Conservation (phyloP, 2,797 vertebrate genomes). For the Garrulus glandarius region DNA sequence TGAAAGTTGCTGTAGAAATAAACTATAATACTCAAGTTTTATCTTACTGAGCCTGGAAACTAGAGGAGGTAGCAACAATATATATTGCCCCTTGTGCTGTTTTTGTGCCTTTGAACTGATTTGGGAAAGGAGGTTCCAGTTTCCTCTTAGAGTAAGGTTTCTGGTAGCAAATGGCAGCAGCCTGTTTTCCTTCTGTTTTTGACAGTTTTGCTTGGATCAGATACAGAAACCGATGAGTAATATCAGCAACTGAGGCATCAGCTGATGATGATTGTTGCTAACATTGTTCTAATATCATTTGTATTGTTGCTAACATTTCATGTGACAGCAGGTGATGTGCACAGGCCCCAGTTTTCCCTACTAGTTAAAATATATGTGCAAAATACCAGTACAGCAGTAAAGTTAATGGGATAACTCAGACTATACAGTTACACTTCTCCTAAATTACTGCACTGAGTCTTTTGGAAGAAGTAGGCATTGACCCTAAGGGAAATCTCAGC, state of each 20-base stretch:
- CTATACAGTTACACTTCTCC: not conserved
- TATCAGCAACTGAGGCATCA: not conserved
- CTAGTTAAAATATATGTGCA: not conserved
- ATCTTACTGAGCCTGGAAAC: not conserved
- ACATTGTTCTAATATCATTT: not conserved
- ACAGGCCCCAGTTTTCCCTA: not conserved
- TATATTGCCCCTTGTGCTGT: not conserved
- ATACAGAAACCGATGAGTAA: not conserved
- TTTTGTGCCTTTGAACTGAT: not conserved
- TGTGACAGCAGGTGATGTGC: not conserved
- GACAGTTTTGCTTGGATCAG: not conserved
- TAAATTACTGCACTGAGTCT: not conserved
- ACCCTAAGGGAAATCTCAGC: not conserved
- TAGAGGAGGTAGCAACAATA: not conserved
- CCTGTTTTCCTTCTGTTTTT: not conserved
- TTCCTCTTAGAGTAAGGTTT: not conserved
- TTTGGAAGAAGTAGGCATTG: not conserved
- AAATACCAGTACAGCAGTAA: not conserved
- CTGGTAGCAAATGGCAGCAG: not conserved
- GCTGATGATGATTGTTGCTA: not conserved
- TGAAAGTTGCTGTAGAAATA: not conserved
- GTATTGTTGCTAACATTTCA: not conserved
- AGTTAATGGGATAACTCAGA: not conserved
- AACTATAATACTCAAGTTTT: not conserved
- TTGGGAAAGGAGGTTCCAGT: not conserved